A percentile compares a stretch with the other conserved stretches of the same genome.
Evolutionary conservation across 1,140 invertebrate species (phyloP).

Genomic region (Sinella curviseta): DNA sequence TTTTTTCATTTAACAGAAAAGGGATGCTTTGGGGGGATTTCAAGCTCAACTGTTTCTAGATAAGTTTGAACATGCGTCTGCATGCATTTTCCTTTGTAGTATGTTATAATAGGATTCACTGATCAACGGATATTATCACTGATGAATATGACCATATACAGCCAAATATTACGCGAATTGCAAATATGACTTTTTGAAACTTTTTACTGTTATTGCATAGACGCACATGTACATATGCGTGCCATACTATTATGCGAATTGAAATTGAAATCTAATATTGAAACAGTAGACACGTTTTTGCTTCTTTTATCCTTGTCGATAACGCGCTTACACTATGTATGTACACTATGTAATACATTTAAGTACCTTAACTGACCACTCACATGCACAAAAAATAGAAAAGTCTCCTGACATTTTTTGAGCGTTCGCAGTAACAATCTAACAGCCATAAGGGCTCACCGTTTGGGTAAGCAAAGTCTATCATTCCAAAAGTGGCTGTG

Average conservation of each 20-base stretch:
- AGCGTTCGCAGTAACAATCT: neutral
- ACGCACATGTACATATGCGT: neutral
- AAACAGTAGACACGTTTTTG: too few species aligned
- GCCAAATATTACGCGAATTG: too few species aligned
- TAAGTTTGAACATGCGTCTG: too few species aligned
- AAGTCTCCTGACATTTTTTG: neutral
- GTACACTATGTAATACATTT: neutral
- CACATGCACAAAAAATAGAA: slow-evolving; percentile 2
- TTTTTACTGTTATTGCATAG: neutral
- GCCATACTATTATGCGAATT: neutral
- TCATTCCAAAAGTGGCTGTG: slow-evolving; percentile 14
- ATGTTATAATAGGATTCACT: too few species aligned
- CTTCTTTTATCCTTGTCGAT: too few species aligned
- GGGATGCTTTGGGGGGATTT: neutral
- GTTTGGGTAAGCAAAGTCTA: neutral
- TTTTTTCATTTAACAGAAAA: slow-evolving; percentile 14
- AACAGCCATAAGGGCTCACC: neutral
- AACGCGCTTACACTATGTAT: too few species aligned
- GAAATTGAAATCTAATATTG: too few species aligned
- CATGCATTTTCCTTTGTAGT: too few species aligned
- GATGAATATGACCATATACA: too few species aligned
- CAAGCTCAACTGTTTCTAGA: too few species aligned
- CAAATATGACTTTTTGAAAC: neutral
- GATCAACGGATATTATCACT: too few species aligned
- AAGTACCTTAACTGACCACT: neutral